Evolutionary conservation across 2,888 invertebrate genomes (phyloP).

Genomic region (Lumbricus terrestris): DNA sequence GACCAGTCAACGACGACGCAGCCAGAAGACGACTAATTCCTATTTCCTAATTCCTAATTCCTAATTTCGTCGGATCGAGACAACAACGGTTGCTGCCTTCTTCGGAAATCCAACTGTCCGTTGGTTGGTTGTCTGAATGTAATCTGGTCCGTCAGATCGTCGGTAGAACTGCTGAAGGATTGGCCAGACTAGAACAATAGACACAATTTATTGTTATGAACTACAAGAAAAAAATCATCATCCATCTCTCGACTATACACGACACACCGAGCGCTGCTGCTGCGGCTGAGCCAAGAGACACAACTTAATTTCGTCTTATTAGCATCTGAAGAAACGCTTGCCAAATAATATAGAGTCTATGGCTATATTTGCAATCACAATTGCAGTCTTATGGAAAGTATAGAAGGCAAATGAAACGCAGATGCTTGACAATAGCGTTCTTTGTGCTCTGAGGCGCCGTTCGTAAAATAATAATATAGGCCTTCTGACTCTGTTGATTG

Average conservation of each 20-base stretch:
- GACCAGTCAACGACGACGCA: background rate
- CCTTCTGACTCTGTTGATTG: too few relatives aligned
- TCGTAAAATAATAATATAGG: too few relatives aligned
- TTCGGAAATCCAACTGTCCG: background rate
- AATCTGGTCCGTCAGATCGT: too few relatives aligned
- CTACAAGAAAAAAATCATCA: background rate
- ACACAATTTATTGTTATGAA: background rate
- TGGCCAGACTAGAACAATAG: background rate
- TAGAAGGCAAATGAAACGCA: background rate
- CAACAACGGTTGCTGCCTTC: background rate
- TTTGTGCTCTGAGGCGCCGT: background rate
- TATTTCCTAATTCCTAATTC: too few relatives aligned
- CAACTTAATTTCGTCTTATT: background rate
- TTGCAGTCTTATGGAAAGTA: background rate
- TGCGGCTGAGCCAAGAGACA: background rate
- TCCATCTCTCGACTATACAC: background rate
- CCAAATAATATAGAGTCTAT: background rate
- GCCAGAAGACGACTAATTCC: background rate
- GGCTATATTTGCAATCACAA: background rate
- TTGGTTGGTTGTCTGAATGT: background rate
- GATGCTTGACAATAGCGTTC: background rate
- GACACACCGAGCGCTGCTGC: too few relatives aligned
- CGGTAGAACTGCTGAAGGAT: background rate
- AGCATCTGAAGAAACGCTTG: background rate
- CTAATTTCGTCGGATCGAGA: too few relatives aligned